Percentiles rank a stretch among this genome's conserved stretches.
phyloP scores from a whole-genome alignment of 2,797 vertebrate species.

The Ctenosaura bakeri region DNA sequence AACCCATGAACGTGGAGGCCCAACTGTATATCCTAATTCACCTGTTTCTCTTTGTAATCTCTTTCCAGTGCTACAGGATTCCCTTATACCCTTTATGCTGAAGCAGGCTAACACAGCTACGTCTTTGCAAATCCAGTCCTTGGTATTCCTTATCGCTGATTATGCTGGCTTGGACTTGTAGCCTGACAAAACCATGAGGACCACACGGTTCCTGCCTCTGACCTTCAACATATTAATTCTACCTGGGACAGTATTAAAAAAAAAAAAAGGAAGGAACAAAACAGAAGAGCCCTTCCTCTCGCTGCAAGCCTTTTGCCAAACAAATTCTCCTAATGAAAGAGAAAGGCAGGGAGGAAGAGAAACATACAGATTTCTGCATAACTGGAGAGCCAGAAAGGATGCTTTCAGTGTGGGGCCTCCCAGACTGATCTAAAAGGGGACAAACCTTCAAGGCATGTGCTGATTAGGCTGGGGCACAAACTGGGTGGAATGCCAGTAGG shows the following conservation, averaged over 20 bases:
- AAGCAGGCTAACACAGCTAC: too few relatives aligned
- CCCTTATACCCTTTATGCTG: too few relatives aligned
- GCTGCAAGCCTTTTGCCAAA: background rate
- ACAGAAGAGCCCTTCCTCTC: background rate
- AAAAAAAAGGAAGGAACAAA: background rate
- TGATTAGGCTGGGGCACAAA: background rate
- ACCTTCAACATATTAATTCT: background rate
- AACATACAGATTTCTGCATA: background rate
- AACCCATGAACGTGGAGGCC: too few relatives aligned
- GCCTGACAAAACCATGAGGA: too few relatives aligned
- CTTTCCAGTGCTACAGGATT: too few relatives aligned
- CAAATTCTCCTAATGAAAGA: background rate
- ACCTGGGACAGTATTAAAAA: background rate
- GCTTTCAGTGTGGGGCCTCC: background rate
- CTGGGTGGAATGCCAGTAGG: background rate
- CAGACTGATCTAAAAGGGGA: background rate
- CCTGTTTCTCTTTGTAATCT: too few relatives aligned
- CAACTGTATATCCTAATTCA: too few relatives aligned
- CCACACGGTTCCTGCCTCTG: too few relatives aligned
- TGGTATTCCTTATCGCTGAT: too few relatives aligned
- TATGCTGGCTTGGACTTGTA: too few relatives aligned
- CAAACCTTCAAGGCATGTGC: background rate
- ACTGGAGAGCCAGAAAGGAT: background rate
- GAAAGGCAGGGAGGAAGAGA: background rate
- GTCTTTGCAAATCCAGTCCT: too few relatives aligned